Base-by-base conservation (phyloP, 2,888 invertebrate genomes). In the Lasius fuliginosus region DNA sequence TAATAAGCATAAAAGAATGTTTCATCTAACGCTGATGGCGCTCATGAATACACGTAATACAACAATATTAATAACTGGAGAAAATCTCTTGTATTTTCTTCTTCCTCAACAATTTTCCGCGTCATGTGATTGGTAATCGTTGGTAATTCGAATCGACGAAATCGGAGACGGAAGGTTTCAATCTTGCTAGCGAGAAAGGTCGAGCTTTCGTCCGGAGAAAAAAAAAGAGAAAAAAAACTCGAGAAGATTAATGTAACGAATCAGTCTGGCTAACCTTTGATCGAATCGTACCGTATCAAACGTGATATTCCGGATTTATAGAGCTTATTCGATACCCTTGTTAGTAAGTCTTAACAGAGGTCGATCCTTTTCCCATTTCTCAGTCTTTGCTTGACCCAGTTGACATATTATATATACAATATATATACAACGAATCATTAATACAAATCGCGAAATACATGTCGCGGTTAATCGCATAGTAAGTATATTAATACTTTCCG, bases 201-300 rank as follows among this genome's bases (percentile, higher is more conserved):
- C 68, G 40, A 56, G 12, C 68, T 68, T 53, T 40, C 27, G 56
- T 8, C 8, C 33, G 5, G 15, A 30, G 42, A 9, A 33, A 18
- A 33, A 18, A 42, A 42, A 23, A 27, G 36, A 67, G 30, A 49
- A 49, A 46, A 46, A 49, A 49, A 73, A 46, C 33, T 36, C 18
- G 71, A 6, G 4, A 71, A 71, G 73, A 79, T 79, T 79, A 79
- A 79, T 79, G 79, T 73, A 60, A 79, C 60, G 73, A 79, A 79
- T 79, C 79, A 79, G 73, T 71, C 73, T 46, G 33, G 15, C 71
- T 79, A 79, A 69, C 42, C 23, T 79, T 71, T 79, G 60, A 79
- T 73, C 71, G 46, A 79, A 71, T 69, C 42, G 49, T 46, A 58
- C 18, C 33, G 46, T 60, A 79, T 69, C 33, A 69, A 69, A 60